These are phyloP conservation scores for Rhopalosiphum nymphaeae DNA, from an alignment of 2,888 invertebrate genomes.

Conservation along the genomic window DNA sequence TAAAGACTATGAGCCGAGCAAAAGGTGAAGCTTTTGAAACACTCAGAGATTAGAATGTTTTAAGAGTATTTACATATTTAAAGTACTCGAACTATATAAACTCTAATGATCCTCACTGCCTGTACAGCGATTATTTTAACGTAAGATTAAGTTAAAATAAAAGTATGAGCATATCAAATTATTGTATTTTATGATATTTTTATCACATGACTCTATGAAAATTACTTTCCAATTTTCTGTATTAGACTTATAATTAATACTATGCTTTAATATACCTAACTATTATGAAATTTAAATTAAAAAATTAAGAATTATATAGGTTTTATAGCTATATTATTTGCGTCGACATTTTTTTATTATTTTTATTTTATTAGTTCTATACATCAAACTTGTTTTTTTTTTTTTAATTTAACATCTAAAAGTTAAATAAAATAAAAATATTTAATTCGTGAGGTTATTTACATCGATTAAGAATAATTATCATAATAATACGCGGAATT, in stretches of 20 bases:
- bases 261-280: too few species aligned
- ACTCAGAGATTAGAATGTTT: neutral
- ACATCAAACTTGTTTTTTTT: neutral
- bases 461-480: neutral
- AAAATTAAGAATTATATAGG: neutral
- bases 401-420: neutral
- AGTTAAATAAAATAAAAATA: neutral
- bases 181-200: neutral
- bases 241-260: neutral
- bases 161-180: neutral
- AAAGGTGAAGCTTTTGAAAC: neutral
- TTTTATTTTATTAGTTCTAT: neutral
- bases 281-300: neutral
- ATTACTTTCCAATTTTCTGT: neutral
- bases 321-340: neutral
- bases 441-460: neutral
- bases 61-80: slow-evolving; percentile 3
- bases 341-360: neutral
- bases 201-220: neutral
- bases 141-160: neutral
- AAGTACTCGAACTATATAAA: neutral
- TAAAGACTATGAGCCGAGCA: neutral
- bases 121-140: neutral
- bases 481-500: neutral
- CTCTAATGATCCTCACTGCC: neutral